Evolutionary conservation across 1,140 invertebrate genomes (phyloP).

Genomic region (Apolygus lucorum): DNA sequence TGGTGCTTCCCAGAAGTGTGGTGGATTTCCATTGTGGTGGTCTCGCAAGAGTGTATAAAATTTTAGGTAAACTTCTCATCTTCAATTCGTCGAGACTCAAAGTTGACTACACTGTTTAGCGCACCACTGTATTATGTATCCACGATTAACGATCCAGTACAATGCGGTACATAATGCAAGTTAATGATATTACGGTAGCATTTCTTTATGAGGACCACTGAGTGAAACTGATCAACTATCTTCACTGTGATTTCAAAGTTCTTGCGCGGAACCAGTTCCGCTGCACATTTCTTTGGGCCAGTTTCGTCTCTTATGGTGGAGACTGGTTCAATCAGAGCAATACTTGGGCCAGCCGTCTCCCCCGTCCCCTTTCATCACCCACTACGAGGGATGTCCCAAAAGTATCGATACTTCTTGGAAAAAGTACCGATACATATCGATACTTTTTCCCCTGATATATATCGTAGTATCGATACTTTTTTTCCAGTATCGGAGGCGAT

Average conservation of each 20-base stretch:
- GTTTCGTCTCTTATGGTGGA: not conserved
- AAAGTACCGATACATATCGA: no score
- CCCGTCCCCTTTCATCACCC: not conserved
- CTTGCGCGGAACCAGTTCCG: no score
- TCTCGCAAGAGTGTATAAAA: not conserved
- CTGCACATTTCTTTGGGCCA: not conserved
- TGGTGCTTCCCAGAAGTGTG: not conserved
- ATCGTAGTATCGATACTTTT: no score
- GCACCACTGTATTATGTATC: not conserved
- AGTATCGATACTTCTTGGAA: no score
- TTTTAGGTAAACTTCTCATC: not conserved
- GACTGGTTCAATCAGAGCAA: not conserved
- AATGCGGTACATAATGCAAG: no score
- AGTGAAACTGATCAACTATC: no score
- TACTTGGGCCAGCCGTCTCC: not conserved
- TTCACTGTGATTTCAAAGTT: no score
- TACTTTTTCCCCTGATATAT: no score
- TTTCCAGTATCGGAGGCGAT: no score
- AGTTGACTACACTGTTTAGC: not conserved
- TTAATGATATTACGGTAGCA: no score
- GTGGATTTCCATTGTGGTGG: not conserved
- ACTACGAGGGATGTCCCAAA: not conserved
- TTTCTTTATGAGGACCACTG: no score
- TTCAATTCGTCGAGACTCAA: not conserved
- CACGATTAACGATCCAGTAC: not conserved